Evolutionary conservation across 2,113 vertebrate genomes (phyloP).

Genomic region (Grallaria varia): DNA sequence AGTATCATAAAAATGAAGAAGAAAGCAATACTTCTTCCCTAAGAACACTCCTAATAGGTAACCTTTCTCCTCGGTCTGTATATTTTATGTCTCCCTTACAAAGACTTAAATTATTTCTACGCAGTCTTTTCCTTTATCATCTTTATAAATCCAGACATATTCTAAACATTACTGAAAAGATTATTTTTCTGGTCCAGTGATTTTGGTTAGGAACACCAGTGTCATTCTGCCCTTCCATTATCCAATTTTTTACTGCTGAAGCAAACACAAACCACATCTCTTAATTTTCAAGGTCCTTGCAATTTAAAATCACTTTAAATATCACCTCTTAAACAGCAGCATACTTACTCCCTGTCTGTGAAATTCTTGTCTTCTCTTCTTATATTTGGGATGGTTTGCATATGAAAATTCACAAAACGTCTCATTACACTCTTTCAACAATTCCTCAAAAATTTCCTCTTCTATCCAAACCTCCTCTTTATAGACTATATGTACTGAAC

Average conservation of each 20-base stretch:
- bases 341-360: background rate
- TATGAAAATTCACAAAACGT: background rate
- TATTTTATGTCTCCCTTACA: background rate
- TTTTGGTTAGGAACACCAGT: background rate
- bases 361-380: background rate
- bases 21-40: background rate
- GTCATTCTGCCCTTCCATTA: background rate
- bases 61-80: background rate
- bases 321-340: background rate
- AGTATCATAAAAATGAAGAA: background rate
- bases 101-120: background rate
- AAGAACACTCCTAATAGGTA: background rate
- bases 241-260: background rate
- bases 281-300: background rate
- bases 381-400: background rate
- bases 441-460: background rate
- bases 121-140: background rate
- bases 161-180: background rate
- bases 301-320: background rate
- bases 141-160: background rate
- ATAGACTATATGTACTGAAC: background rate
- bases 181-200: background rate
- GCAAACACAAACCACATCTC: background rate
- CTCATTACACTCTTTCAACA: background rate
- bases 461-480: background rate